phyloP scores from a whole-genome alignment of 1,140 invertebrate species.

The Microvelia longipes region DNA sequence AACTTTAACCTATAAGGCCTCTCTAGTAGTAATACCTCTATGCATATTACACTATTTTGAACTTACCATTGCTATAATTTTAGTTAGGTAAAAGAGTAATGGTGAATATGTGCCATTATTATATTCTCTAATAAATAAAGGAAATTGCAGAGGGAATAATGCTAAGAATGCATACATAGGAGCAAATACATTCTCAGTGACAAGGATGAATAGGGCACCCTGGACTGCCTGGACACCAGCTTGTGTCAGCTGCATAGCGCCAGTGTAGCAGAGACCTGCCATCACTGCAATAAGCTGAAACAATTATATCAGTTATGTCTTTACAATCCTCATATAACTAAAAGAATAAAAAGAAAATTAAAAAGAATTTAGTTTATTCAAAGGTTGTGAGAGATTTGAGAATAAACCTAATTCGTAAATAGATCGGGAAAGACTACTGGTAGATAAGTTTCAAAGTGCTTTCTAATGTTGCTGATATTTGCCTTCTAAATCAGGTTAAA shows the following conservation, averaged over 20 bases:
- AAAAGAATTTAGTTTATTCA: too few relatives aligned
- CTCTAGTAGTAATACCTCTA: too few relatives aligned
- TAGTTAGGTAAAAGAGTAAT: conserved; percentile 55
- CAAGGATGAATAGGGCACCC: conserved; percentile 65
- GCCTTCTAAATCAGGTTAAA: too few relatives aligned
- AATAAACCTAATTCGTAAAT: not conserved
- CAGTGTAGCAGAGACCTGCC: conserved; percentile 60
- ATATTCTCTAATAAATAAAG: conserved; percentile 60
- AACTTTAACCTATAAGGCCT: too few relatives aligned
- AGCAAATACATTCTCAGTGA: conserved; percentile 71
- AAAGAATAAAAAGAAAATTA: too few relatives aligned
- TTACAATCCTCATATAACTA: too few relatives aligned
- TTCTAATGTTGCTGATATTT: too few relatives aligned
- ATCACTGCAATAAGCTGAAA: conserved; percentile 51
- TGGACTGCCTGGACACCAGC: conserved; percentile 65
- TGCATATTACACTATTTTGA: too few relatives aligned
- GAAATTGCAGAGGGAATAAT: conserved; percentile 59
- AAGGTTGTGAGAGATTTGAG: not conserved
- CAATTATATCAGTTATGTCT: too few relatives aligned
- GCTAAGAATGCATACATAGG: conserved; percentile 71
- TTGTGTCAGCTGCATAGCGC: conserved; percentile 49
- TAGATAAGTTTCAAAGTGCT: too few relatives aligned
- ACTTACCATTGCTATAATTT: conserved; percentile 58
- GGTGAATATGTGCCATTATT: conserved; percentile 57
- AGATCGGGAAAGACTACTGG: not conserved